Conservation (phyloP, 2,113 vertebrate species). For the Budorcas taxicolor region DNA sequence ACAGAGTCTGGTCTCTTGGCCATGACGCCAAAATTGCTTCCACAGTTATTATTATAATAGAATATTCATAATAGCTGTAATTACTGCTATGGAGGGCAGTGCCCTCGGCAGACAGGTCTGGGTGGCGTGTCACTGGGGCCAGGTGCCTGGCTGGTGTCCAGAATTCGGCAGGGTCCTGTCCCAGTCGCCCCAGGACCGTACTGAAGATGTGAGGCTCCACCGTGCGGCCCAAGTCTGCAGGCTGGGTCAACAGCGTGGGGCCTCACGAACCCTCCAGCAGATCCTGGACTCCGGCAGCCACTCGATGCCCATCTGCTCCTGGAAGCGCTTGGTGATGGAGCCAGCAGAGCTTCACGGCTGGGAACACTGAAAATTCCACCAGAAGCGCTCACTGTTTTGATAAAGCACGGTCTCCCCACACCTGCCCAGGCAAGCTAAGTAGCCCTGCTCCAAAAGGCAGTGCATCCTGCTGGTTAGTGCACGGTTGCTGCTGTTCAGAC, state of each 20-base stretch:
- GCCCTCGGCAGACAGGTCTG: neutral
- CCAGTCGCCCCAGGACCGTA: neutral
- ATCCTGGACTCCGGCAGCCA: neutral
- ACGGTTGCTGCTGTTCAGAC: fast-evolving
- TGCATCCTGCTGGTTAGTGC: fast-evolving
- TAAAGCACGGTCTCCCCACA: neutral
- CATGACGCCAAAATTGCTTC: neutral
- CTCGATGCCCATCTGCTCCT: neutral
- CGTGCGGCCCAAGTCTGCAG: fast-evolving
- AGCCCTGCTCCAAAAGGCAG: neutral
- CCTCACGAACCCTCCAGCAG: fast-evolving
- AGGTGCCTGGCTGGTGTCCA: neutral
- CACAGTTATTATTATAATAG: neutral
- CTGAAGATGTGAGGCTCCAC: neutral
- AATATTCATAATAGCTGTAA: neutral
- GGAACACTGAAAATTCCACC: neutral
- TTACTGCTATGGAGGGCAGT: neutral
- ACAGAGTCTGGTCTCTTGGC: neutral
- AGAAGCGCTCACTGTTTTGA: neutral
- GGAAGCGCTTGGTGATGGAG: fast-evolving
- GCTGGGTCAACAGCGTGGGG: neutral
- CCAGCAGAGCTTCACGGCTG: fast-evolving
- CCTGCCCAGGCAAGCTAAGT: fast-evolving
- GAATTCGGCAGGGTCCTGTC: neutral
- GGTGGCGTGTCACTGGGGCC: neutral